phyloP scores from a whole-genome alignment of 2,113 vertebrate genomes.

The Bufo bufo region DNA sequence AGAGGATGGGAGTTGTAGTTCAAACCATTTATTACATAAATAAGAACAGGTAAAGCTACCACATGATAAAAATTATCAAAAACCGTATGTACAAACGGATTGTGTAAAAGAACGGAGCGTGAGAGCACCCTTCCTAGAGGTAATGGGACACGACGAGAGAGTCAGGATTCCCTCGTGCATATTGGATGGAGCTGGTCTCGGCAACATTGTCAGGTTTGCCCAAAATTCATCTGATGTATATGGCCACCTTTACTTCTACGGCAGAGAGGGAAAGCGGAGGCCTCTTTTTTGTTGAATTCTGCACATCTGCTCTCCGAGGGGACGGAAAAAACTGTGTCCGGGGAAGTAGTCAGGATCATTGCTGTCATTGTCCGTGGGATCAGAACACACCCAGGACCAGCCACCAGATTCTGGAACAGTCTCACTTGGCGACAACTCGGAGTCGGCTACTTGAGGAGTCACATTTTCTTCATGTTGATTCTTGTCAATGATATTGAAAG shows the following conservation, averaged over 20 bases:
- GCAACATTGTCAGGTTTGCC: too few relatives aligned
- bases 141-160: background rate
- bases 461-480: background rate
- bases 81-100: background rate
- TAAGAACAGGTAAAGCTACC: background rate
- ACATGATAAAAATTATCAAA: background rate
- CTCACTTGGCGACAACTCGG: background rate
- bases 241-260: background rate
- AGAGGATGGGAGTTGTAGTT: background rate
- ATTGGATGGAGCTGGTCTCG: too few relatives aligned
- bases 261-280: background rate
- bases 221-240: too few relatives aligned
- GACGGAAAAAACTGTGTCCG: background rate
- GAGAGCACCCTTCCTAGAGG: background rate
- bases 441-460: background rate
- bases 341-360: slow-evolving; percentile 7
- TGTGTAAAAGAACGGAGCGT: slow-evolving; percentile 3
- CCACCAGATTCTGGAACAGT: too few relatives aligned
- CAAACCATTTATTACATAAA: background rate
- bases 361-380: background rate
- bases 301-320: background rate
- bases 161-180: too few relatives aligned
- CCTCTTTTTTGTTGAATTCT: background rate
- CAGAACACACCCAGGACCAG: background rate
- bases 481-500: background rate